Evolutionary conservation across 2,888 invertebrate species (phyloP), one percentile per base, ranked within the genome.

Genomic region (Cephus pulcher): DNA sequence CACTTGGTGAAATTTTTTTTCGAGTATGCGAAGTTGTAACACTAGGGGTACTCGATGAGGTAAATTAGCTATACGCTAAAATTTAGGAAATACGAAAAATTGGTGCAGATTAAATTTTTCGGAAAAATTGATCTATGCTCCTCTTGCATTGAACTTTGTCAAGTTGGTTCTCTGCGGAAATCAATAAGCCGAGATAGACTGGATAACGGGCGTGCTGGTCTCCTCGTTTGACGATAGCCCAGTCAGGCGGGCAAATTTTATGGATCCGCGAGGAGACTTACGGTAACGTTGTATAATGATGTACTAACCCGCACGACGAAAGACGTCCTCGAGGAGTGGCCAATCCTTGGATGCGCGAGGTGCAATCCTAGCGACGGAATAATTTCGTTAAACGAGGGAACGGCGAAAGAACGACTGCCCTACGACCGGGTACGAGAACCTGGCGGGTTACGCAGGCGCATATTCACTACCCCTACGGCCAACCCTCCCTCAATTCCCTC

Each of bases 331-430:
- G 74, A 30, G 74, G 74, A 74, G 74, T 71, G 71, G 71, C 32
- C 32, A 34, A 34, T 71, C 78, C 79, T 78, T 78, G 77, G 80
- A 80, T 79, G 80, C 80, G 79, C 84, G 84, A 84, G 82, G 81
- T 82, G 78, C 81, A 84, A 84, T 84, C 85, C 84, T 84, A 84
- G 34, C 71, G 82, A 84, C 83, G 83, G 82, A 86, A 85, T 88
- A 89, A 89, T 89, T 89, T 88, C 86, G 88, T 88, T 89, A 88
- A 85, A 83, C 88, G 88, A 89, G 88, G 88, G 88, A 88, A 87
- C 88, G 87, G 87, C 88, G 88, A 89, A 89, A 87, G 88, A 88
- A 87, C 87, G 84, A 87, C 89, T 89, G 88, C 86, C 87, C 88
- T 87, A 86, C 84, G 85, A 87, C 82, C 82, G 84, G 84, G 84